phyloP scores from a whole-genome alignment of 2,113 vertebrate species.

The Sinocyclocheilus anophthalmus region DNA sequence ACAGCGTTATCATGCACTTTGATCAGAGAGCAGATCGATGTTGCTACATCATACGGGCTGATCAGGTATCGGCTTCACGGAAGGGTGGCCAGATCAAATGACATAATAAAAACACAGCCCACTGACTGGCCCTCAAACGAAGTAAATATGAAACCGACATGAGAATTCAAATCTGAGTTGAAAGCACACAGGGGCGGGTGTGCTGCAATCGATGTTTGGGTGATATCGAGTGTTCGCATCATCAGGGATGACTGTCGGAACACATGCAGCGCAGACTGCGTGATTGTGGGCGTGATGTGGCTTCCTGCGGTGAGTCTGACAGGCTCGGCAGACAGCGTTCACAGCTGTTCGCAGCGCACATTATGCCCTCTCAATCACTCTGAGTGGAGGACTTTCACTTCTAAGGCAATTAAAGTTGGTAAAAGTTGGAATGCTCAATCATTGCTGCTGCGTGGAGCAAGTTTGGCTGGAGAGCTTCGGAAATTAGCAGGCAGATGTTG shows the following conservation, averaged over 20 bases:
- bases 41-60: conserved; percentile 64
- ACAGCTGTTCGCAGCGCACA: conserved; percentile 2
- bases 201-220: not conserved
- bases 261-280: not conserved
- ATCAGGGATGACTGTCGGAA: conserved; percentile 3
- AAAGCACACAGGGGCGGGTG: not conserved
- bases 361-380: conserved; percentile 15
- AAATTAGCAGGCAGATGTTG: not conserved
- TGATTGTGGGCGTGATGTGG: conserved; percentile 29
- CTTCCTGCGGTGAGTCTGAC: conserved; percentile 22
- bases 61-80: conserved; percentile 66
- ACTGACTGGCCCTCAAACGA: conserved; percentile 64
- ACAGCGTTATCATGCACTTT: conserved; percentile 2
- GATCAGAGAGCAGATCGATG: conserved; percentile 60
- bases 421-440: conserved; percentile 4
- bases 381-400: conserved; percentile 15
- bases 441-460: not conserved
- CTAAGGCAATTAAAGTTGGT: conserved; percentile 16
- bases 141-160: conserved; percentile 64
- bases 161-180: not conserved
- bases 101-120: conserved; percentile 70
- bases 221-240: conserved; percentile 11
- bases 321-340: conserved; percentile 21
- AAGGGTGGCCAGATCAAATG: conserved; percentile 73
- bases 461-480: not conserved